phyloP scores from a whole-genome alignment of 1,140 invertebrate species.

The Cyphomyrmex costatus region DNA sequence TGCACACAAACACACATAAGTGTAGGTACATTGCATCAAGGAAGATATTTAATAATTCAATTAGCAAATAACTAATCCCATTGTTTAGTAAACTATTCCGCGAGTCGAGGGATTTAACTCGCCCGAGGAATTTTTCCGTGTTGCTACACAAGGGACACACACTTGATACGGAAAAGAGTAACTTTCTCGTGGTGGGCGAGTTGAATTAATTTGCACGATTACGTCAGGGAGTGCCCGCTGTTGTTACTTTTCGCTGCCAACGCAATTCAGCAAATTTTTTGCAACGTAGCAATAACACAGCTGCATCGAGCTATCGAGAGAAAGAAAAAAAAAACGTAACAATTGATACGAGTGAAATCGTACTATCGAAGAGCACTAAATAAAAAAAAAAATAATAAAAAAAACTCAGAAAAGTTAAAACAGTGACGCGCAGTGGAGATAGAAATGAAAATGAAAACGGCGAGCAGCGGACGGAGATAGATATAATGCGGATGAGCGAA shows the following conservation, averaged over 20 bases:
- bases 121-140: slow-evolving; percentile 70
- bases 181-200: slow-evolving; percentile 81
- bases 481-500: neutral
- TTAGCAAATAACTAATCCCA: neutral
- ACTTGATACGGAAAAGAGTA: slow-evolving; percentile 80
- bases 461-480: neutral
- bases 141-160: slow-evolving; percentile 58
- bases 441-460: neutral
- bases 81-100: neutral
- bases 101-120: neutral
- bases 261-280: slow-evolving; percentile 23
- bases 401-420: neutral
- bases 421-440: too few relatives aligned
- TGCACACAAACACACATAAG: neutral
- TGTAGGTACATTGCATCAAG: neutral
- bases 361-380: neutral
- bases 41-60: slow-evolving; percentile 8
- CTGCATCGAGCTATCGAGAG: neutral
- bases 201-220: slow-evolving; percentile 83
- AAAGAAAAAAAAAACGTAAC: neutral
- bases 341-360: slow-evolving; percentile 10
- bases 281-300: slow-evolving; percentile 18
- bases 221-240: slow-evolving; percentile 72
- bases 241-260: neutral
- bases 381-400: neutral